Percentiles rank a stretch among this genome's conserved stretches.
phyloP scores from a whole-genome alignment of 2,797 vertebrate genomes.

The Eremophila alpestris region DNA sequence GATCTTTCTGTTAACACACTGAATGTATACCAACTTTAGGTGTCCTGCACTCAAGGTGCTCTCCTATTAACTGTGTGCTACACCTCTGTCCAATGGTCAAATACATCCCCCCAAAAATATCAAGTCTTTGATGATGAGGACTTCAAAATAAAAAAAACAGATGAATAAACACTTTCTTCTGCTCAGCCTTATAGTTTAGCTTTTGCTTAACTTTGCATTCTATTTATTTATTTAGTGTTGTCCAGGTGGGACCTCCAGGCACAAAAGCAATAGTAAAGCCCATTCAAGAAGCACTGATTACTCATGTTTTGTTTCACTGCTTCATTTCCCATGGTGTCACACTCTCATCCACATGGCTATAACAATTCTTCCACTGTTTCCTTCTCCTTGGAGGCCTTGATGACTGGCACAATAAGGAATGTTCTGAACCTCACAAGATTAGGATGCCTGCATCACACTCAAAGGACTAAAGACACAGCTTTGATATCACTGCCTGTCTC shows the following conservation, averaged over 20 bases:
- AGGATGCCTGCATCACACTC: background rate
- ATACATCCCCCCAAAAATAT: background rate
- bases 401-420: background rate
- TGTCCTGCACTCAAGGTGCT: background rate
- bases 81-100: background rate
- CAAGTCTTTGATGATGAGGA: background rate
- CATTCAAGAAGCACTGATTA: background rate
- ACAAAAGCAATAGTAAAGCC: background rate
- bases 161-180: background rate
- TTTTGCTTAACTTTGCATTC: background rate
- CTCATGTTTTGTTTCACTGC: background rate
- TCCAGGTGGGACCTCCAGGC: background rate
- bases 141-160: background rate
- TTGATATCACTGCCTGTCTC: background rate
- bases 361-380: background rate
- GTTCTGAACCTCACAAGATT: background rate
- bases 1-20: background rate
- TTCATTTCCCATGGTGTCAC: background rate
- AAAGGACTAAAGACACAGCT: background rate
- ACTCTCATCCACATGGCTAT: background rate
- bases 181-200: background rate
- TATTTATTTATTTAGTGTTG: constrained; percentile 25
- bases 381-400: background rate
- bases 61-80: background rate
- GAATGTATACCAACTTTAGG: background rate